phyloP scores from a whole-genome alignment of 2,888 invertebrate species.

The Sussaba pulchella region DNA sequence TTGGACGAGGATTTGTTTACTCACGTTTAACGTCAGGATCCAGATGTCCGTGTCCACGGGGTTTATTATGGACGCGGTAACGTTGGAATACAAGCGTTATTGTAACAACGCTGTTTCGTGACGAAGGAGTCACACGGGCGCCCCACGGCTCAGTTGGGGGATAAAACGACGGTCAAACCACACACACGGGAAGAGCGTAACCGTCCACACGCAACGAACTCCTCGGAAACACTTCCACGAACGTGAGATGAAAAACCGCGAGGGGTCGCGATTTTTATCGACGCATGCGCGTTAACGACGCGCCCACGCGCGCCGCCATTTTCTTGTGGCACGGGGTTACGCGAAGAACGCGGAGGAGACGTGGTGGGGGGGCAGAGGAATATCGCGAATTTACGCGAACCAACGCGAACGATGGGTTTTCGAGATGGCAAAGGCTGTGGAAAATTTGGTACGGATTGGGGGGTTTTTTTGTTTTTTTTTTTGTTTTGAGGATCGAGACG shows the following conservation, averaged over 20 bases:
- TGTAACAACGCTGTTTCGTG: too few species aligned
- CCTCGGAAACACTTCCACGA: conserved; percentile 78
- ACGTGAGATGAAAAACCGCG: conserved; percentile 76
- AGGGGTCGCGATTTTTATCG: conserved; percentile 76
- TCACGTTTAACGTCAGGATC: conserved; percentile 25
- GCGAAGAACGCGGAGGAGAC: too few species aligned
- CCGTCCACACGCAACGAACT: conserved; percentile 68
- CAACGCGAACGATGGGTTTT: too few species aligned
- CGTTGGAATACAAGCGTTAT: too few species aligned
- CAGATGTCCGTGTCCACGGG: conserved; percentile 10
- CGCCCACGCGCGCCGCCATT: conserved; percentile 16
- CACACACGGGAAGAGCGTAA: conserved; percentile 72
- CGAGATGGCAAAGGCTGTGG: too few species aligned
- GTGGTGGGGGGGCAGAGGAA: too few species aligned
- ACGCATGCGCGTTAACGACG: conserved; percentile 72
- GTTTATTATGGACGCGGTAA: too few species aligned
- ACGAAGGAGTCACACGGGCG: conserved; percentile 30
- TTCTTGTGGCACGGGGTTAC: not conserved
- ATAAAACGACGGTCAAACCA: conserved; percentile 57
- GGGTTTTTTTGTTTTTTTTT: too few species aligned
- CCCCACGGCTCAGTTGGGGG: not conserved
- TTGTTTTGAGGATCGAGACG: too few species aligned
- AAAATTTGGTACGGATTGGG: too few species aligned
- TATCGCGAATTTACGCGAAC: too few species aligned
- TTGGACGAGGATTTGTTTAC: too few species aligned